Percentiles rank a stretch among this genome's conserved stretches.
Evolutionary conservation across 1,140 invertebrate species (phyloP).

Genomic region (Drosophila bipectinata): DNA sequence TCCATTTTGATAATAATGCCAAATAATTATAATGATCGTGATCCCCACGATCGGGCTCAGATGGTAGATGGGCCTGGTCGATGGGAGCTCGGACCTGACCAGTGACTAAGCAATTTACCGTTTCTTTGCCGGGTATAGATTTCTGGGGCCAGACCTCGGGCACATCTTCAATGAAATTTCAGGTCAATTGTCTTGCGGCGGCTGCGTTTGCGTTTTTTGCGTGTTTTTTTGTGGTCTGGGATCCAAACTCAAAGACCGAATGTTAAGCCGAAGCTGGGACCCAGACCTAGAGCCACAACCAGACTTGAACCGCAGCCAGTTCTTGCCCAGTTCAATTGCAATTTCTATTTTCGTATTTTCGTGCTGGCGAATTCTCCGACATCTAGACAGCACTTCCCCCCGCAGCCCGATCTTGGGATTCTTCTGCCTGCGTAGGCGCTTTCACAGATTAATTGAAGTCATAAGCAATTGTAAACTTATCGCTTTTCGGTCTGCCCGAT

Average conservation of each 20-base stretch:
- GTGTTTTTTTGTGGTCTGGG: constrained; percentile 36
- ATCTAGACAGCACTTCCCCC: constrained; percentile 11
- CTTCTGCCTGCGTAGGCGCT: constrained; percentile 74
- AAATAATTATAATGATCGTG: constrained; percentile 82
- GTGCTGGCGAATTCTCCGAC: constrained; percentile 39
- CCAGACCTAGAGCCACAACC: constrained; percentile 17
- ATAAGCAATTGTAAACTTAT: constrained; percentile 83
- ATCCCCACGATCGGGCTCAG: constrained; percentile 59
- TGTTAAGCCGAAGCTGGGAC: constrained; percentile 36
- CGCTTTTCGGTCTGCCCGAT: constrained; percentile 57
- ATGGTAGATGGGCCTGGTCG: constrained; percentile 22
- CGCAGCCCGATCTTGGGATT: not conserved
- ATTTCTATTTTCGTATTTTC: constrained; percentile 66
- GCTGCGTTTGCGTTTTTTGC: constrained; percentile 37
- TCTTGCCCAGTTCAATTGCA: constrained; percentile 50
- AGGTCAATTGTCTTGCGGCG: constrained; percentile 80
- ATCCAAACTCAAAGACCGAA: constrained; percentile 29
- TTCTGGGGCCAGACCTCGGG: constrained; percentile 48
- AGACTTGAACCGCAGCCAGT: constrained; percentile 39
- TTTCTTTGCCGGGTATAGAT: constrained; percentile 60
- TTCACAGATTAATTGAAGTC: constrained; percentile 83
- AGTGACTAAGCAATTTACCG: constrained; percentile 80
- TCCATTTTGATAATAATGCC: constrained; percentile 81
- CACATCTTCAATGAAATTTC: constrained; percentile 79
- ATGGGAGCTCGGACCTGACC: constrained; percentile 44